phyloP scores from a whole-genome alignment of 2,113 vertebrate species.

The Phodopus roborovskii region DNA sequence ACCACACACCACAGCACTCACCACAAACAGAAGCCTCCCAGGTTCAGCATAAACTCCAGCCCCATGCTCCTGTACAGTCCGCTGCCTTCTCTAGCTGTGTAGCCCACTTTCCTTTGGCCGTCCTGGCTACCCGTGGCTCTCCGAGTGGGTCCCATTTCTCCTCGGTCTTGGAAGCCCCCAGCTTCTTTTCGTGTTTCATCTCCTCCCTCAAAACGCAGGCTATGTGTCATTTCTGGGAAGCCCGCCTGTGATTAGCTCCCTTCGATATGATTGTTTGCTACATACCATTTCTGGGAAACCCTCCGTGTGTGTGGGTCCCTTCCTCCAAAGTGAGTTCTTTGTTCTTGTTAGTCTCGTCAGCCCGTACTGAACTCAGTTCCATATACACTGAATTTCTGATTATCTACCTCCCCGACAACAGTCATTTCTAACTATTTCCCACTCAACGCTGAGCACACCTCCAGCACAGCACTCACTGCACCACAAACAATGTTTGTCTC shows the following conservation, averaged over 20 bases:
- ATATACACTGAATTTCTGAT: too few species aligned
- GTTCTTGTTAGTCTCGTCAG: too few species aligned
- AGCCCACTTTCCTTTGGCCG: background rate
- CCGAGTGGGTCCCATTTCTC: background rate
- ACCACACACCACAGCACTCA: background rate
- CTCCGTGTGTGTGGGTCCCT: background rate
- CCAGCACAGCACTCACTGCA: too few species aligned
- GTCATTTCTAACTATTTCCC: too few species aligned
- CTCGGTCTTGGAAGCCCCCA: too few species aligned
- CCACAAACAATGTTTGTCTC: too few species aligned
- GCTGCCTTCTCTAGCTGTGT: background rate
- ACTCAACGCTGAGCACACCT: too few species aligned
- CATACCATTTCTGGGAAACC: background rate
- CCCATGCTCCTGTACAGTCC: background rate
- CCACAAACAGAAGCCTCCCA: too few species aligned
- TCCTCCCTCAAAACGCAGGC: slow-evolving; percentile 34
- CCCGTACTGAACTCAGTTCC: too few species aligned
- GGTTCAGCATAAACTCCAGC: background rate
- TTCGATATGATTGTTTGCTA: background rate
- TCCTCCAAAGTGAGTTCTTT: too few species aligned
- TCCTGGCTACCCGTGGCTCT: background rate
- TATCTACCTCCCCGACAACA: too few species aligned
- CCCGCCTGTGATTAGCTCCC: background rate
- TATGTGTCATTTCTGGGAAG: background rate
- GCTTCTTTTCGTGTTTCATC: too few species aligned